Conservation (phyloP, 1,140 invertebrate species). For the Lordiphosa stackelbergi region DNA sequence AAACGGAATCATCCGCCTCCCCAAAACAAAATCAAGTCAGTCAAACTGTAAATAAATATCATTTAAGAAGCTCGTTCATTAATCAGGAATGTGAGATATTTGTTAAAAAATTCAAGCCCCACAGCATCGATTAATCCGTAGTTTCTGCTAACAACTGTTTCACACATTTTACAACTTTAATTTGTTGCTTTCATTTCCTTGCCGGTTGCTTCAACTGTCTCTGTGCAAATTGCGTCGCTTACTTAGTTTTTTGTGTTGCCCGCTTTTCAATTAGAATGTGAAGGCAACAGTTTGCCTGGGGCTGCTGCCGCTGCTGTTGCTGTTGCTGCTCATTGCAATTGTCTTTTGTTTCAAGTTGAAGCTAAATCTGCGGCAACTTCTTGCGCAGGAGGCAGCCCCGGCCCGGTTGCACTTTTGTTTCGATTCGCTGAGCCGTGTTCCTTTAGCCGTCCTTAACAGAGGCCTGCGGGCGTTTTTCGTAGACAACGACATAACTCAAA, state of each 20-base stretch:
- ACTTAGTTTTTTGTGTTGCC: constrained; percentile 25
- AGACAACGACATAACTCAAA: constrained; percentile 44
- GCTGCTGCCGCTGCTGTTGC: background rate
- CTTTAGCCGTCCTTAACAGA: constrained; percentile 10
- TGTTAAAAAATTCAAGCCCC: too few species aligned
- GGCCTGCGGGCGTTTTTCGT: constrained; percentile 20
- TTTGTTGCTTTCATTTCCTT: too few species aligned
- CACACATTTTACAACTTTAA: too few species aligned
- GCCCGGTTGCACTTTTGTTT: constrained; percentile 56
- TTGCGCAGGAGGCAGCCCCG: constrained; percentile 13
- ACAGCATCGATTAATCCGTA: too few species aligned
- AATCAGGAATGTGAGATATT: too few species aligned
- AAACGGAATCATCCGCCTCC: too few species aligned
- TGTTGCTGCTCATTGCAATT: constrained; percentile 33
- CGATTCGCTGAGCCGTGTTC: constrained; percentile 62
- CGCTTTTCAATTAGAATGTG: constrained; percentile 58
- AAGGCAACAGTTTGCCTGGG: constrained; percentile 59
- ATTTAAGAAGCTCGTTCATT: too few species aligned
- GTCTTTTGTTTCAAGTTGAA: constrained; percentile 43
- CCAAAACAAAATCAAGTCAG: too few species aligned
- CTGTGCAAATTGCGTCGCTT: constrained; percentile 56
- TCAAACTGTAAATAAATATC: too few species aligned
- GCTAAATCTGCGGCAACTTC: constrained; percentile 61
- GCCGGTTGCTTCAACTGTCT: background rate
- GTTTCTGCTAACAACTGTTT: too few species aligned